These are phyloP conservation scores for Apis florea DNA, from an alignment of 1,140 invertebrate species.

Conservation along the genomic window DNA sequence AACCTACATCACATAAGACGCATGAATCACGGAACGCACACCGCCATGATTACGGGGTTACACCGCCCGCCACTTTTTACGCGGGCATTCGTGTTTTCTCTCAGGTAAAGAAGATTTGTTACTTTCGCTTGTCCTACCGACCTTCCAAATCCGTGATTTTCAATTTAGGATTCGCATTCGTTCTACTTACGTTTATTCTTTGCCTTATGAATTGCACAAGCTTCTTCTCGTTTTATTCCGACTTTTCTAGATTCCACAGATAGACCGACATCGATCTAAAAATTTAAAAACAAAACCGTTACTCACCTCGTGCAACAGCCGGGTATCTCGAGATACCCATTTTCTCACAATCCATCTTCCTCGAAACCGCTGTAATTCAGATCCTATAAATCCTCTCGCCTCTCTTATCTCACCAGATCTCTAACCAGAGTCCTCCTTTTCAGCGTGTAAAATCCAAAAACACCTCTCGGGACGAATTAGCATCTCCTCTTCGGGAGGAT, in stretches of 20 bases:
- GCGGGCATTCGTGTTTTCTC: not conserved
- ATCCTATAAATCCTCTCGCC: too few species aligned
- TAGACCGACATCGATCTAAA: too few species aligned
- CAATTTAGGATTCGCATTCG: not conserved
- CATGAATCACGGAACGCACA: constrained; percentile 35
- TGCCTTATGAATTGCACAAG: too few species aligned
- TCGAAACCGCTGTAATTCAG: not conserved
- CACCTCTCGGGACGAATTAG: constrained; percentile 20
- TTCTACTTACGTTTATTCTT: not conserved
- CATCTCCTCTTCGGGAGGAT: not conserved
- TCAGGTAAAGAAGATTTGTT: constrained; percentile 3
- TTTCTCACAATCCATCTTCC: not conserved
- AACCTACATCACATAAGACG: constrained; percentile 4
- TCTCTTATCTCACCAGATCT: too few species aligned
- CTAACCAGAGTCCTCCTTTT: too few species aligned
- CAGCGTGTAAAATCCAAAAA: not conserved
- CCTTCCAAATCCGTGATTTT: constrained; percentile 1
- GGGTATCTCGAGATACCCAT: not conserved
- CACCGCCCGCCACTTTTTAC: not conserved
- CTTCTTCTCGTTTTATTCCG: not conserved
- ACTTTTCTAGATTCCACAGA: not conserved
- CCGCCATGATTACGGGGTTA: not conserved
- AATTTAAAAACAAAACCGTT: too few species aligned
- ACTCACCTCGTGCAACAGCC: too few species aligned
- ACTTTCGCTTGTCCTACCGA: not conserved